Percentiles rank a stretch among this genome's conserved stretches.
Evolutionary conservation across 2,113 vertebrate species (phyloP).

Genomic region (Bathybates hornii): DNA sequence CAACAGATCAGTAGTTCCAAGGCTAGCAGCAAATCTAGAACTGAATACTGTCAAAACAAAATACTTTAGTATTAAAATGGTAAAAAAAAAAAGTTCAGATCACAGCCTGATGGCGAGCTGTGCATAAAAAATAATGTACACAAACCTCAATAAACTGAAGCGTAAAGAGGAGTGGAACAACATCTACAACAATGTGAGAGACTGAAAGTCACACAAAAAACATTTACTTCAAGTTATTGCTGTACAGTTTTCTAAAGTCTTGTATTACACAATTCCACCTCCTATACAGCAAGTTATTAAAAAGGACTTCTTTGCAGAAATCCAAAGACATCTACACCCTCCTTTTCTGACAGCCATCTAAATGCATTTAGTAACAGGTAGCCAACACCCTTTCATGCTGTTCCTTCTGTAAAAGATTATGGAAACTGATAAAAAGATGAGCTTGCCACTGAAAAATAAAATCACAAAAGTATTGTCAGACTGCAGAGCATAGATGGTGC

Average conservation of each 20-base stretch:
- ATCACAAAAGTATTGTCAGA: neutral
- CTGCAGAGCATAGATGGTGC: neutral
- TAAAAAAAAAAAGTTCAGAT: neutral
- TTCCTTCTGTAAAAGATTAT: neutral
- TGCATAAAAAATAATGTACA: neutral
- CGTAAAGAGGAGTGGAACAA: neutral
- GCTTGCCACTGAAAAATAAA: neutral
- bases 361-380: neutral
- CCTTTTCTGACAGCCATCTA: neutral
- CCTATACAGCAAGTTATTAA: neutral
- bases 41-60: accelerated
- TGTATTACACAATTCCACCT: neutral
- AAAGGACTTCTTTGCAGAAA: neutral
- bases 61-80: neutral
- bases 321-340: neutral
- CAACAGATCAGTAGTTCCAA: neutral
- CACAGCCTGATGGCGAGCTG: neutral
- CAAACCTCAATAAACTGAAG: neutral
- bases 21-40: neutral
- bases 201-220: neutral
- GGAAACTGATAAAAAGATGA: neutral
- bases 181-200: neutral
- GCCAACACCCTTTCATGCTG: neutral
- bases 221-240: neutral
- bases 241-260: neutral